Conservation (phyloP, 1,140 invertebrate genomes). For the Apis laboriosa region DNA sequence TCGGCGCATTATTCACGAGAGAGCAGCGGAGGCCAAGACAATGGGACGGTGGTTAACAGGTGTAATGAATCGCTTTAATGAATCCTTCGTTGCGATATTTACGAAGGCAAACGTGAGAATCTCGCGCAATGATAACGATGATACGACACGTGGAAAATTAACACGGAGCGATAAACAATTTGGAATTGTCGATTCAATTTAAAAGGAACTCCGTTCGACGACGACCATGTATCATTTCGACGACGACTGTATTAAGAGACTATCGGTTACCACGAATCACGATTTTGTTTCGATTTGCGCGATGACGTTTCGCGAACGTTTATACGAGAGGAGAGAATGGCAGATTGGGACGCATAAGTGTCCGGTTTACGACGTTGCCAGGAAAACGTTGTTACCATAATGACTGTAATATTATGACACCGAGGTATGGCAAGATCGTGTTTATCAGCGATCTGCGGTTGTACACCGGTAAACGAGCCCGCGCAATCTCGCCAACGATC, state of each 20-base stretch:
- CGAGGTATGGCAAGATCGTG: conserved; percentile 44
- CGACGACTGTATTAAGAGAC: neutral
- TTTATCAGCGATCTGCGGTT: conserved; percentile 64
- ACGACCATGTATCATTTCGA: neutral
- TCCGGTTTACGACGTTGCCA: conserved; percentile 23
- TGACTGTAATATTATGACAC: conserved; percentile 62
- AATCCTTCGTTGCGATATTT: neutral
- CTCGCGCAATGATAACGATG: no score
- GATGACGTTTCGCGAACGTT: conserved; percentile 35
- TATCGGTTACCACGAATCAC: conserved; percentile 6
- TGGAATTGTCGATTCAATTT: no score
- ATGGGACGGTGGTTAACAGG: conserved; percentile 44
- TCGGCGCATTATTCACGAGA: conserved; percentile 61
- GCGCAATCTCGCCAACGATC: neutral
- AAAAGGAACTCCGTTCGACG: neutral
- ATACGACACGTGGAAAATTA: neutral
- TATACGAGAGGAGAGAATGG: conserved; percentile 39
- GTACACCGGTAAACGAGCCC: conserved; percentile 33
- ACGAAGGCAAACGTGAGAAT: neutral
- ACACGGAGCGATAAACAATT: no score
- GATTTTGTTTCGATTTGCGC: neutral
- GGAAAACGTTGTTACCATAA: conserved; percentile 55
- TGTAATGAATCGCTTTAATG: conserved; percentile 56
- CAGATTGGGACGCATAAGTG: conserved; percentile 38
- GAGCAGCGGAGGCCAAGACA: conserved; percentile 15